Conservation (phyloP, 2,113 vertebrate species). For the Ibidorhyncha struthersii region DNA sequence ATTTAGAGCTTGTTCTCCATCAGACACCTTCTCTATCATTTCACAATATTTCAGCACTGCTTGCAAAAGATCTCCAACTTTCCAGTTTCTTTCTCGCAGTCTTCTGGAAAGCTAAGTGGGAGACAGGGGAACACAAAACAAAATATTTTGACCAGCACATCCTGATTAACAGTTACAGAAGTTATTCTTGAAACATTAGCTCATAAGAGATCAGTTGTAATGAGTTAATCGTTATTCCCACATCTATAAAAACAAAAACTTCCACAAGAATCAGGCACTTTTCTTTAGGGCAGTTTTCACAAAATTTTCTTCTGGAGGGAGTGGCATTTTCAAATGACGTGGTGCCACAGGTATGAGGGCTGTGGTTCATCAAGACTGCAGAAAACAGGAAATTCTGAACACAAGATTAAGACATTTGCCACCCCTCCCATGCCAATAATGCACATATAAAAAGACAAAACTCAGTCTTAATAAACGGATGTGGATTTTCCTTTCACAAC, state of each 20-base stretch:
- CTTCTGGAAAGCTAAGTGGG: constrained; percentile 83
- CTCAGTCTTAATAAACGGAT: constrained; percentile 71
- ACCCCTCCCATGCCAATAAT: constrained; percentile 60
- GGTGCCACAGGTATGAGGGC: constrained; percentile 52
- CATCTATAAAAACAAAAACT: constrained; percentile 60
- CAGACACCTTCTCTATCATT: constrained; percentile 39
- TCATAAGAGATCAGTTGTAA: constrained; percentile 24
- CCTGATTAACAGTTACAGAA: constrained; percentile 5
- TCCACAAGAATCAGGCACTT: neutral
- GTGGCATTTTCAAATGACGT: constrained; percentile 23
- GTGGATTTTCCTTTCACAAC: constrained; percentile 72
- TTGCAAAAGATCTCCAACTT: constrained; percentile 90
- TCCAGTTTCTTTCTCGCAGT: constrained; percentile 84
- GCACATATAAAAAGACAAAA: constrained; percentile 62
- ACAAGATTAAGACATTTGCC: constrained; percentile 59
- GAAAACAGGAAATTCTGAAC: constrained; percentile 70
- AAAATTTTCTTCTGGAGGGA: constrained; percentile 30
- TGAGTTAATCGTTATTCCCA: constrained; percentile 39
- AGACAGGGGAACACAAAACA: constrained; percentile 1
- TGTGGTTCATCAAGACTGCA: constrained; percentile 46
- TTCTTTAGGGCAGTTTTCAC: constrained; percentile 8
- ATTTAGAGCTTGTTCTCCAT: constrained; percentile 55
- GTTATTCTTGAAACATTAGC: constrained; percentile 16
- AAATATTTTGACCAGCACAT: neutral
- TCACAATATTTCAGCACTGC: constrained; percentile 89